Evolutionary conservation across 2,888 invertebrate species (phyloP).

Genomic region (Limenitis camilla): DNA sequence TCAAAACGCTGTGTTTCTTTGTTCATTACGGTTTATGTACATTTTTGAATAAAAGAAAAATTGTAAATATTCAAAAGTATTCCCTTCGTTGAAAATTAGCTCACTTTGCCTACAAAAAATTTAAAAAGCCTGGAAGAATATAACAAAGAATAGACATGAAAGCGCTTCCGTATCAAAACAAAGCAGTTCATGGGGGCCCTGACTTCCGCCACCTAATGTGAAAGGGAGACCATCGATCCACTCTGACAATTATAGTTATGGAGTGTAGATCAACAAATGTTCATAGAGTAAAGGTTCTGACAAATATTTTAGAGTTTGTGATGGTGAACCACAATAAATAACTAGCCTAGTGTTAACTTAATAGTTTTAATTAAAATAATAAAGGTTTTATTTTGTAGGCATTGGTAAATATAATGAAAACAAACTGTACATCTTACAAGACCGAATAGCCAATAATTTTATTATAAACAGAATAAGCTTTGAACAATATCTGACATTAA

Average conservation of each 20-base stretch:
- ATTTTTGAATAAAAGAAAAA: not conserved
- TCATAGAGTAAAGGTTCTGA: too few species aligned
- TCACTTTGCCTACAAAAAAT: conserved; percentile 17
- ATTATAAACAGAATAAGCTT: not conserved
- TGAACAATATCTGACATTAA: conserved; percentile 5
- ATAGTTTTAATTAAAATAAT: too few species aligned
- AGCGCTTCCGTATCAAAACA: conserved; percentile 38
- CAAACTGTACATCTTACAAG: too few species aligned
- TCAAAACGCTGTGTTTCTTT: too few species aligned
- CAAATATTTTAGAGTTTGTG: too few species aligned
- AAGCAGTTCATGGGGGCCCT: conserved; percentile 35
- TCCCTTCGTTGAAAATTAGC: conserved; percentile 9
- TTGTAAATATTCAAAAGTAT: not conserved
- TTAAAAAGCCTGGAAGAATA: conserved; percentile 16
- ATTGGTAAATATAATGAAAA: too few species aligned
- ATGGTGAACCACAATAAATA: too few species aligned
- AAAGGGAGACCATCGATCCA: conserved; percentile 39
- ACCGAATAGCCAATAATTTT: not conserved
- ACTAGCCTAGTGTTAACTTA: too few species aligned
- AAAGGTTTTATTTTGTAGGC: too few species aligned
- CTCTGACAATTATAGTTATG: conserved; percentile 14
- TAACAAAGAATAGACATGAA: conserved; percentile 26
- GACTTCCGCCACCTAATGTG: conserved; percentile 44
- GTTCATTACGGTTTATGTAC: too few species aligned
- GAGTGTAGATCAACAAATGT: not conserved